These are phyloP conservation scores for Tryphoninae sp. DNA, from an alignment of 2,888 invertebrate species.

Conservation along the genomic window DNA sequence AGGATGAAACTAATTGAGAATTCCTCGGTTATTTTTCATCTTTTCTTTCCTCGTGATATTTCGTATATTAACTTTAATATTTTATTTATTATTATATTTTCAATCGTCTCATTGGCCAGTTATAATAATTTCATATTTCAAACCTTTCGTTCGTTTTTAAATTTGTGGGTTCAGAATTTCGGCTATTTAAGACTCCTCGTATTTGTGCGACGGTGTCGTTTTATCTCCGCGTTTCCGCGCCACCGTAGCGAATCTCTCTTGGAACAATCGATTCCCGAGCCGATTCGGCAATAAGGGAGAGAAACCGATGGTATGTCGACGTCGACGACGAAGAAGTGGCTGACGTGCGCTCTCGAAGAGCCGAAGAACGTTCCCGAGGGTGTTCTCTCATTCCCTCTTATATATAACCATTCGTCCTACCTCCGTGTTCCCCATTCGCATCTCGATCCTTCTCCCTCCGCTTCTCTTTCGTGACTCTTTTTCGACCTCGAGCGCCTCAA, in stretches of 20 bases:
- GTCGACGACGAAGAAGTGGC: conserved; percentile 15
- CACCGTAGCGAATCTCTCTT: conserved; percentile 3
- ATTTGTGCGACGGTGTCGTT: not conserved
- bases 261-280: conserved; percentile 22
- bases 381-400: conserved; percentile 1
- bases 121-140: no score
- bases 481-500: conserved; percentile 13
- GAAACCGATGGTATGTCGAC: conserved; percentile 5
- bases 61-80: not conserved
- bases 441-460: conserved; percentile 23
- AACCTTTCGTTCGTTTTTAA: no score
- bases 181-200: not conserved
- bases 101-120: no score
- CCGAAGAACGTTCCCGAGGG: conserved; percentile 12
- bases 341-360: conserved; percentile 19
- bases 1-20: conserved; percentile 4
- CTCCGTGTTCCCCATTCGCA: conserved; percentile 28
- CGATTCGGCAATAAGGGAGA: conserved; percentile 34
- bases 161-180: no score
- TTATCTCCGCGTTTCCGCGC: not conserved
- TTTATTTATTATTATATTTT: not conserved
- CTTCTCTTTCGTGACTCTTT: conserved; percentile 20
- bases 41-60: conserved; percentile 16
- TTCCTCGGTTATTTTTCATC: not conserved
- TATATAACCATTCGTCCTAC: conserved; percentile 6